These are phyloP conservation scores for Stylophora pistillata DNA, from an alignment of 64 coral and sea anemone species.

Conservation along the genomic window DNA sequence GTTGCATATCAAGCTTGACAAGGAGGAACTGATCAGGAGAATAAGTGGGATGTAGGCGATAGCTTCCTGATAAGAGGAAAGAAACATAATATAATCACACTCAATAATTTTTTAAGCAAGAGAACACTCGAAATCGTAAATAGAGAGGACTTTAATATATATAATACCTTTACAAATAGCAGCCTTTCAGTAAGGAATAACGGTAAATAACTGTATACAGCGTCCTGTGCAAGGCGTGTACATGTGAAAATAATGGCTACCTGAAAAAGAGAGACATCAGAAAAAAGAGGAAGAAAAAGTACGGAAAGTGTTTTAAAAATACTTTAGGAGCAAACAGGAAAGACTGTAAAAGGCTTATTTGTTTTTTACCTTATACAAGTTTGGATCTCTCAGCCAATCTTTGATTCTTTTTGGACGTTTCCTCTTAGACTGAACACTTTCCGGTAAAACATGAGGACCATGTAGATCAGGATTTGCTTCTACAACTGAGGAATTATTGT, in stretches of 20 bases:
- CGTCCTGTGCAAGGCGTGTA: slow-evolving; percentile 6
- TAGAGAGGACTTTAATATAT: background rate
- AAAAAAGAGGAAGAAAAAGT: too few species aligned
- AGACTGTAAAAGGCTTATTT: too few species aligned
- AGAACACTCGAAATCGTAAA: background rate
- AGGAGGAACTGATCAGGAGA: background rate
- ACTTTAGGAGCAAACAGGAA: too few species aligned
- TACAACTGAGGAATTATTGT: background rate
- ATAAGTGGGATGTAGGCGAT: slow-evolving; percentile 9
- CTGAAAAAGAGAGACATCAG: background rate
- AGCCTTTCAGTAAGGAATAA: background rate
- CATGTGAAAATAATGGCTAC: slow-evolving; percentile 1
- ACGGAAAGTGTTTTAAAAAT: too few species aligned
- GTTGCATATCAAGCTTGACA: background rate
- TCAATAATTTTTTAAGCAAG: background rate
- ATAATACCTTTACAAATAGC: background rate
- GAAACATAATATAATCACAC: background rate
- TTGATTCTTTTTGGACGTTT: background rate
- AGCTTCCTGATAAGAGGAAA: background rate
- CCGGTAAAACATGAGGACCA: background rate
- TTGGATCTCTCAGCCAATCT: background rate
- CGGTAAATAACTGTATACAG: slow-evolving; percentile 9
- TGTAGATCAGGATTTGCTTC: background rate
- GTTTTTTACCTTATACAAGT: background rate
- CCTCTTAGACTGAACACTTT: background rate